Percentiles rank a stretch among this genome's conserved stretches.
These are phyloP conservation scores for Clinocottus analis DNA, from an alignment of 2,113 vertebrate genomes.

Conservation along the genomic window DNA sequence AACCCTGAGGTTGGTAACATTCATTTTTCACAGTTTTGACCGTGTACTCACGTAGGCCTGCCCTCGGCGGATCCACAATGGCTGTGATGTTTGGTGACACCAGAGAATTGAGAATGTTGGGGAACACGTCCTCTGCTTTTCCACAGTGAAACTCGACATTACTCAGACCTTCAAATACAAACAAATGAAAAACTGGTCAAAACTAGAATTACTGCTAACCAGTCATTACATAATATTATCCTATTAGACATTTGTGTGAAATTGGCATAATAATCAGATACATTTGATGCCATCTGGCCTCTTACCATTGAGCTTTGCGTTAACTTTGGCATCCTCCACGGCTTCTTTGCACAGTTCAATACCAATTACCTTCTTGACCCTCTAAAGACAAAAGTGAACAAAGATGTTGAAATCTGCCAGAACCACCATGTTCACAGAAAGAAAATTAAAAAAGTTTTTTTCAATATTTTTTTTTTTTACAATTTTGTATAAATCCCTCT, in stretches of 20 bases:
- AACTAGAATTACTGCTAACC: not conserved
- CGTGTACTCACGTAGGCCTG: constrained; percentile 92
- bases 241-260: not conserved
- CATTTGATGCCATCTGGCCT: not conserved
- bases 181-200: not conserved
- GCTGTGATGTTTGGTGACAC: constrained; percentile 86
- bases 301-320: constrained; percentile 90
- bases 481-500: no score
- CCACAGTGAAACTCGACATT: constrained; percentile 95
- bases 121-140: constrained; percentile 94
- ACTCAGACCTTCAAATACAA: constrained; percentile 82
- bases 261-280: not conserved
- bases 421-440: not conserved
- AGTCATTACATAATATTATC: not conserved
- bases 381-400: constrained; percentile 73
- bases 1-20: rapidly evolving
- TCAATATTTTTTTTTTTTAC: no score
- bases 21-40: rapidly evolving
- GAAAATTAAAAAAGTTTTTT: not conserved
- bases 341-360: constrained; percentile 95
- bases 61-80: constrained; percentile 93
- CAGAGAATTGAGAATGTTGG: constrained; percentile 86
- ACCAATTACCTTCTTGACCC: constrained; percentile 94
- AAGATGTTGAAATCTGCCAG: not conserved
- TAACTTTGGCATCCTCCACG: constrained; percentile 92